Evolutionary conservation across 1,140 invertebrate species (phyloP), one percentile per base, ranked within the genome.

Genomic region (Grapholita molesta): DNA sequence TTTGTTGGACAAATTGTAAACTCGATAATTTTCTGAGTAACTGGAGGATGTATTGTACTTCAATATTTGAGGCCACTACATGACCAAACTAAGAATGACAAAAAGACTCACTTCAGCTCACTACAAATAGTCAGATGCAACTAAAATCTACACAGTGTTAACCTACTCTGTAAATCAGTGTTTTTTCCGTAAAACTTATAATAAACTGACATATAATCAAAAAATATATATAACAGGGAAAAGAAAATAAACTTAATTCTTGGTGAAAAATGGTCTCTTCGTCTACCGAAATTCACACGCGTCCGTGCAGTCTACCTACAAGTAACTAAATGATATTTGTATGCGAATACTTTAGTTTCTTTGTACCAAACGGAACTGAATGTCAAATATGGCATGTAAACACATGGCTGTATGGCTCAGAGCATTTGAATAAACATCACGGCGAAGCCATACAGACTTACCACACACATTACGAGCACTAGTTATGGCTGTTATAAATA

Each of bases 341-440:
- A 7, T 57, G 24, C 2, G 53, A 28, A 25, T 6, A 28, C 24
- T n/a, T 57, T 28, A 57, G 24, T 57, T 57, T 57, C 53, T 57
- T 35, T 64, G 32, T 35, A 18, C 8, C 32, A 64, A 64, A 33
- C 28, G 61, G 28, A 74, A 64, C 73, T 71, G 69, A 69, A 67
- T 30, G 24, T 68, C 66, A 68, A 73, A 70, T 61, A 70, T 55
- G 61, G 57, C 28, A 66, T 32, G 42, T 64, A 42, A 73, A 67
- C 32, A 64, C 21, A 64, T 77, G 70, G 73, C 75, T 82, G 80
- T 79, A 76, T 80, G 73, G 74, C 76, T 74, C 80, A 78, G 74
- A 82, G 77, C 78, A 84, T 88, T 88, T 88, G 86, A 84, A 88
- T 85, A 88, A 84, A 86, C 84, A 86, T 88, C 80, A 89, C 88